These are phyloP conservation scores for Antidorcas marsupialis DNA, from an alignment of 2,113 vertebrate species.

Conservation along the genomic window DNA sequence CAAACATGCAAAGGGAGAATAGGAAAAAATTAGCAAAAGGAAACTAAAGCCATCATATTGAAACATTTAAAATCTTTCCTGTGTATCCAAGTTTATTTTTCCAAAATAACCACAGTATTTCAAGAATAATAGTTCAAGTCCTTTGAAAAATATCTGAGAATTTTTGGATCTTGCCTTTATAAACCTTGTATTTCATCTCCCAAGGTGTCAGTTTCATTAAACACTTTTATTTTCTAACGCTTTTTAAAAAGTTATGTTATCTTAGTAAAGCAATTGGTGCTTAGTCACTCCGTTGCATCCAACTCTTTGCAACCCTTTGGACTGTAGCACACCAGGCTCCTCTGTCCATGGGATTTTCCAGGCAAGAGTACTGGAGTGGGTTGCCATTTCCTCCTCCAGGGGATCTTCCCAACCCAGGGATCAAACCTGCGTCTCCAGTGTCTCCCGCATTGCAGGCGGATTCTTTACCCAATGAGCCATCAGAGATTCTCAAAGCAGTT, in stretches of 20 bases:
- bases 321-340: background rate
- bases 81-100: constrained; percentile 39
- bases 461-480: background rate
- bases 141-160: constrained; percentile 43
- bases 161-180: constrained; percentile 32
- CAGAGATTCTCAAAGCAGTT: background rate
- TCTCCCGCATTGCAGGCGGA: background rate
- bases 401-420: background rate
- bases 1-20: constrained; percentile 7
- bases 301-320: background rate
- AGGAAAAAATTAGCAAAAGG: constrained; percentile 26
- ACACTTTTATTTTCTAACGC: background rate
- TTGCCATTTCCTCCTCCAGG: background rate
- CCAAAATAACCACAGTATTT: constrained; percentile 49
- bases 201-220: constrained; percentile 2
- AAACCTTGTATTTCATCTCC: background rate
- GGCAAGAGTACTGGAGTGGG: background rate
- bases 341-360: background rate
- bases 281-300: background rate
- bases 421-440: background rate
- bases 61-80: constrained; percentile 34
- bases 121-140: constrained; percentile 12
- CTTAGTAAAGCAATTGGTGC: background rate
- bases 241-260: background rate
- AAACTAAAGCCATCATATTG: constrained; percentile 33